Conservation (phyloP, 2,888 invertebrate species). For the Notocelia uddmanniana region DNA sequence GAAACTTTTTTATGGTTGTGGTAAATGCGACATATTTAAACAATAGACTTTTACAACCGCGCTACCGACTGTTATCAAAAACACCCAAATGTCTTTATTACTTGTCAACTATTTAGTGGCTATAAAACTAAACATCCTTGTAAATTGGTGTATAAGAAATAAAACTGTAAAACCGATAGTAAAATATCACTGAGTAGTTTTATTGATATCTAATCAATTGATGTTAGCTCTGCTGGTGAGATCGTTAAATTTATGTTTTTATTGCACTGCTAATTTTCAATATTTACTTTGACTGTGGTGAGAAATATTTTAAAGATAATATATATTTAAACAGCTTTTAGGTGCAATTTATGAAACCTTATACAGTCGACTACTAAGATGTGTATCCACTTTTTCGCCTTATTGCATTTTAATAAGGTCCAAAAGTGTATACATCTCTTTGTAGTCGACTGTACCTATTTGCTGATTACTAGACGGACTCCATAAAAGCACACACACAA, state of each 20-base stretch:
- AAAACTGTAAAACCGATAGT: conserved; percentile 41
- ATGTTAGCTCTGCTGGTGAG: conserved; percentile 24
- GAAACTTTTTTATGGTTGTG: conserved; percentile 9
- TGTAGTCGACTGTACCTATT: no score
- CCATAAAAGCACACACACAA: no score
- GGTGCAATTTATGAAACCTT: not conserved
- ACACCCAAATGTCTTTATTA: conserved; percentile 42
- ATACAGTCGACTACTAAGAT: no score
- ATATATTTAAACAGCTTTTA: not conserved
- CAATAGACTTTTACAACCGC: conserved; percentile 35
- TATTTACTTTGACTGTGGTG: conserved; percentile 15
- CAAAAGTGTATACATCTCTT: no score
- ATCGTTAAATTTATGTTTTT: conserved; percentile 41
- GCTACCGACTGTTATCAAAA: conserved; percentile 37
- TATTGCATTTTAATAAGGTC: no score
- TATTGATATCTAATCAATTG: conserved; percentile 45
- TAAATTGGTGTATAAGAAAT: conserved; percentile 42
- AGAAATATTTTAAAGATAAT: not conserved
- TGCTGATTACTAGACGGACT: no score
- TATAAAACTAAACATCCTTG: conserved; percentile 35
- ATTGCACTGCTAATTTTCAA: conserved; percentile 37
- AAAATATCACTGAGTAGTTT: conserved; percentile 39
- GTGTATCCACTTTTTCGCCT: no score
- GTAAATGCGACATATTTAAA: conserved; percentile 13
- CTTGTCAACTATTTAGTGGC: conserved; percentile 44